These are phyloP conservation scores for Perccottus glenii DNA, from an alignment of 2,113 vertebrate species.

Conservation along the genomic window DNA sequence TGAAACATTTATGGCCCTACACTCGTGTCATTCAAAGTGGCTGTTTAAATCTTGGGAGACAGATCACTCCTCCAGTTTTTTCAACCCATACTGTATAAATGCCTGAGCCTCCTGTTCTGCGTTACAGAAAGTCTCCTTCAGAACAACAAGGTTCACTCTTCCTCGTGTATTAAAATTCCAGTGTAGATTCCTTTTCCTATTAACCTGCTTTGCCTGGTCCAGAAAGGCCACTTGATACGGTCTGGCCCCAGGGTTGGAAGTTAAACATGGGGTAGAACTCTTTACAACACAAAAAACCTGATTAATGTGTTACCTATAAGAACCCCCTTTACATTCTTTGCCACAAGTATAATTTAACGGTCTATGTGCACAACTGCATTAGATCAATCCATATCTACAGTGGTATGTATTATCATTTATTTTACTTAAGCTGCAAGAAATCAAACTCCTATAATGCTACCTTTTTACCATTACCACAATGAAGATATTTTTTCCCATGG, in stretches of 20 bases:
- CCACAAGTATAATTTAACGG: background rate
- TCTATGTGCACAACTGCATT: too few species aligned
- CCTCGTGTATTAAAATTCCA: slow-evolving; percentile 17
- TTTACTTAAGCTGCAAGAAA: too few species aligned
- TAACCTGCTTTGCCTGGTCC: slow-evolving; percentile 5
- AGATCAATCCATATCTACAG: too few species aligned
- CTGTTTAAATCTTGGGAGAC: slow-evolving; percentile 43
- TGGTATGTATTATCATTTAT: background rate
- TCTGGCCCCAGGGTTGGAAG: background rate
- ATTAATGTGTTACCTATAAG: slow-evolving; percentile 20
- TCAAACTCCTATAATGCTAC: too few species aligned
- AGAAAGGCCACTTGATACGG: slow-evolving; percentile 14
- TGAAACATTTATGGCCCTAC: slow-evolving; percentile 62
- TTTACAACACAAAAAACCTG: background rate
- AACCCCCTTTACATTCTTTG: slow-evolving; percentile 21
- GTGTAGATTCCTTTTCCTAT: slow-evolving; percentile 13
- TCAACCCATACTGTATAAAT: background rate
- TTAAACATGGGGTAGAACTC: slow-evolving; percentile 22
- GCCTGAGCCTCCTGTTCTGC: background rate
- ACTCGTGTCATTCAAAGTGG: slow-evolving; percentile 29
- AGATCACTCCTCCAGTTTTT: slow-evolving; percentile 19
- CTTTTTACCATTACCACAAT: background rate
- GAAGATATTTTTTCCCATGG: slow-evolving; percentile 1
- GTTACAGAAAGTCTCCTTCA: background rate
- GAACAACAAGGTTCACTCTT: slow-evolving; percentile 7